phyloP scores from a whole-genome alignment of 2,113 vertebrate genomes.

The Ornithorhynchus anatinus region DNA sequence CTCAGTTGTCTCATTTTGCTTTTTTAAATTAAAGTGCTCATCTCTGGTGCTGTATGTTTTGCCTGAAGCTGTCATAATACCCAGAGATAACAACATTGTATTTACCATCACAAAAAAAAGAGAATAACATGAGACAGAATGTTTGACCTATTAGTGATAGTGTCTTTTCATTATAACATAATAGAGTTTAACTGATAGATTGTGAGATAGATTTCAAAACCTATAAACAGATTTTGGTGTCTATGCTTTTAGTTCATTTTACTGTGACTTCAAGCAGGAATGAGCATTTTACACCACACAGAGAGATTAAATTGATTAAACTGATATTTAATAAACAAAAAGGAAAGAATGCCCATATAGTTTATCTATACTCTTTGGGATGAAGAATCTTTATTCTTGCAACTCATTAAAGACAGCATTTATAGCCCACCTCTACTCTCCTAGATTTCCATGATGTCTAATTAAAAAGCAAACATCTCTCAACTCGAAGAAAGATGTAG shows the following conservation, averaged over 20 bases:
- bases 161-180: slow-evolving; percentile 50
- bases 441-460: no score
- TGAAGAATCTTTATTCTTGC: no score
- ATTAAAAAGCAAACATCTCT: no score
- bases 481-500: no score
- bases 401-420: no score
- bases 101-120: slow-evolving; percentile 39
- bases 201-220: neutral
- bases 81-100: slow-evolving; percentile 36
- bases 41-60: slow-evolving; percentile 30
- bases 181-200: slow-evolving; percentile 37
- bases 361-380: no score
- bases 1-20: slow-evolving; percentile 13
- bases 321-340: no score
- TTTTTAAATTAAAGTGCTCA: slow-evolving; percentile 53
- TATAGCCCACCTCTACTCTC: no score
- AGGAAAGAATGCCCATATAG: no score
- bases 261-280: slow-evolving; percentile 1
- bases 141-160: slow-evolving; percentile 45
- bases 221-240: neutral
- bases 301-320: slow-evolving; percentile 16
- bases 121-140: slow-evolving; percentile 29
- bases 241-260: neutral
- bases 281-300: neutral
- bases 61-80: slow-evolving; percentile 48